Conservation (phyloP, 1,140 invertebrate genomes). For the Ruditapes philippinarum region DNA sequence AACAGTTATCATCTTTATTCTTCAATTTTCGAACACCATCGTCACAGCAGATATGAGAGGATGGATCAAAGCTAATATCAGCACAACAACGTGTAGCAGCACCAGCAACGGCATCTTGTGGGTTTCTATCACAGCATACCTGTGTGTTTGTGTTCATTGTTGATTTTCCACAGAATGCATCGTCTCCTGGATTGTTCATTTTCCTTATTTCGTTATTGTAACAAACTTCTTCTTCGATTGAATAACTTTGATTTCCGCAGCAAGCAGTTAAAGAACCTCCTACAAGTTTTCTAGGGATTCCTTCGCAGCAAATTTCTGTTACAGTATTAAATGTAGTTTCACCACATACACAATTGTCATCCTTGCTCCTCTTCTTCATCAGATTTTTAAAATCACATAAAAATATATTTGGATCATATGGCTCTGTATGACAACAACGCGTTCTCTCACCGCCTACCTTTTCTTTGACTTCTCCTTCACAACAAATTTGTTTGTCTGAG, state of each 20-base stretch:
- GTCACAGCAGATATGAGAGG: slow-evolving; percentile 55
- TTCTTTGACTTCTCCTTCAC: slow-evolving; percentile 49
- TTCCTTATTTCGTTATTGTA: slow-evolving; percentile 49
- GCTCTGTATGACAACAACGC: slow-evolving; percentile 42
- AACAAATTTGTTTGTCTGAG: slow-evolving; percentile 50
- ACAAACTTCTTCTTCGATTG: slow-evolving; percentile 42
- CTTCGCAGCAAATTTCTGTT: slow-evolving; percentile 54
- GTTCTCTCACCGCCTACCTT: slow-evolving; percentile 45
- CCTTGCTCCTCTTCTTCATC: slow-evolving; percentile 43
- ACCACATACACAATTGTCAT: slow-evolving; percentile 55
- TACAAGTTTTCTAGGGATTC: slow-evolving; percentile 28
- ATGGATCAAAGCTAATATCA: slow-evolving; percentile 22
- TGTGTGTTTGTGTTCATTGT: slow-evolving; percentile 57
- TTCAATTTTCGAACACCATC: slow-evolving; percentile 12
- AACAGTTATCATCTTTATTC: slow-evolving; percentile 53
- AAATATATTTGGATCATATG: slow-evolving; percentile 51
- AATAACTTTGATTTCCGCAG: slow-evolving; percentile 47
- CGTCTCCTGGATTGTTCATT: slow-evolving; percentile 26
- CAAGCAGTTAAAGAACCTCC: slow-evolving; percentile 49
- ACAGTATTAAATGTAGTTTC: slow-evolving; percentile 55
- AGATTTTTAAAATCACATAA: slow-evolving; percentile 23
- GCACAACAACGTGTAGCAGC: slow-evolving; percentile 46
- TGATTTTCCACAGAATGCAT: slow-evolving; percentile 54
- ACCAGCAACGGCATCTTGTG: slow-evolving; percentile 40
- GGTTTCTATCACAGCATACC: slow-evolving; percentile 50